phyloP scores from a whole-genome alignment of 2,113 vertebrate genomes.

The Hippocampus comes region DNA sequence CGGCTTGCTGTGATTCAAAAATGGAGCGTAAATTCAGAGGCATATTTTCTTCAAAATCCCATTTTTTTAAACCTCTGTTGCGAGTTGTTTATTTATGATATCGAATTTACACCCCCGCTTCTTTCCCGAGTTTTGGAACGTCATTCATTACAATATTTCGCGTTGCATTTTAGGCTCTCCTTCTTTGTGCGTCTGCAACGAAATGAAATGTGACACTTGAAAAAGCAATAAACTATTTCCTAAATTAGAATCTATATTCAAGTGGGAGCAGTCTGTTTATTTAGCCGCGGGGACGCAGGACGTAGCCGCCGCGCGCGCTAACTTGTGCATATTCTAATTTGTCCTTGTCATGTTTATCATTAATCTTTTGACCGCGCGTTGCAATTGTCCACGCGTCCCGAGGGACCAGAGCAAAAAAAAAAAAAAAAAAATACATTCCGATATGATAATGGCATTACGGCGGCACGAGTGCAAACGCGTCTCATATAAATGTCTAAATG shows the following conservation, averaged over 20 bases:
- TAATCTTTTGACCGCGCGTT: slow-evolving; percentile 62
- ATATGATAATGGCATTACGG: slow-evolving; percentile 73
- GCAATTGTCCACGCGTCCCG: slow-evolving; percentile 60
- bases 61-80: too few species aligned
- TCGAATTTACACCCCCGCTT: not conserved
- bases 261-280: slow-evolving; percentile 56
- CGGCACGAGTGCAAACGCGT: slow-evolving; percentile 67
- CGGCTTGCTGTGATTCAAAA: too few species aligned
- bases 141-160: not conserved
- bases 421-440: slow-evolving; percentile 68
- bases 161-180: slow-evolving; percentile 18
- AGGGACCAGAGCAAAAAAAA: slow-evolving; percentile 52
- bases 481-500: slow-evolving; percentile 73
- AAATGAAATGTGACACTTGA: slow-evolving; percentile 45
- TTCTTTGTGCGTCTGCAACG: slow-evolving; percentile 18
- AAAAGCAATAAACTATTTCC: slow-evolving; percentile 30
- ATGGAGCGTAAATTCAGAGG: too few species aligned
- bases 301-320: slow-evolving; percentile 53
- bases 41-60: too few species aligned
- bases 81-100: not conserved
- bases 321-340: slow-evolving; percentile 72
- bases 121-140: not conserved
- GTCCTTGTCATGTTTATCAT: slow-evolving; percentile 78
- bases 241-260: slow-evolving; percentile 52
- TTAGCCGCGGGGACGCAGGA: slow-evolving; percentile 60